Evolutionary conservation across 1,140 invertebrate genomes (phyloP).

Genomic region (Drosophila sucinea): DNA sequence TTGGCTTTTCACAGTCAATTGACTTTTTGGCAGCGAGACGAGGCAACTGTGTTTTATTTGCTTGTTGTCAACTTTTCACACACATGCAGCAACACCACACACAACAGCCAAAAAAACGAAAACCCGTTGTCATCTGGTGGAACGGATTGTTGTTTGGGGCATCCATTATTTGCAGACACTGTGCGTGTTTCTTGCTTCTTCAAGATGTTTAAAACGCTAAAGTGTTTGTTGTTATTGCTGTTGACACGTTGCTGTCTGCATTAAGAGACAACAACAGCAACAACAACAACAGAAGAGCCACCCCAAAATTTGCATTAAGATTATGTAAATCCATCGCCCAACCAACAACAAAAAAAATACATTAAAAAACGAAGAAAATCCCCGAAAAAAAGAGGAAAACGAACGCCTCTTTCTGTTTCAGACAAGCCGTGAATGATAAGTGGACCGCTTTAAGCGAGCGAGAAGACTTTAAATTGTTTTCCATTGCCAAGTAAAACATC

Average conservation of each 20-base stretch:
- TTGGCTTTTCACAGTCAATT: conserved; percentile 80
- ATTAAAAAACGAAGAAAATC: conserved; percentile 45
- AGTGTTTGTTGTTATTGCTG: conserved; percentile 51
- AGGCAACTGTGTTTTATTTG: conserved; percentile 38
- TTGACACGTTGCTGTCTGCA: conserved; percentile 54
- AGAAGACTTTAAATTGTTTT: conserved; percentile 50
- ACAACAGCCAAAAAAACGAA: not conserved
- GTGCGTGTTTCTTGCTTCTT: conserved; percentile 17
- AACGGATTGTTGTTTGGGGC: conserved; percentile 52
- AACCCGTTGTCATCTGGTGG: conserved; percentile 39
- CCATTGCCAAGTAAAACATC: conserved; percentile 52
- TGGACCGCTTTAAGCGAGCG: conserved; percentile 21
- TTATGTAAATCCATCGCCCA: conserved; percentile 69
- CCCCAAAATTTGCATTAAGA: conserved; percentile 68
- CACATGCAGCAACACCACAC: conserved; percentile 30
- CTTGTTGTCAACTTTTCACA: conserved; percentile 71
- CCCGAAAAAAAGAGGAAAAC: not conserved
- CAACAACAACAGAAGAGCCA: not conserved
- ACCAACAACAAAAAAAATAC: conserved; percentile 28
- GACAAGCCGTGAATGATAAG: not conserved
- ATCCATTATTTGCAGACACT: conserved; percentile 73
- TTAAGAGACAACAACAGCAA: not conserved
- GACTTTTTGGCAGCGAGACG: conserved; percentile 48
- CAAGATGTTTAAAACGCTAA: conserved; percentile 31
- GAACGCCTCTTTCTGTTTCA: conserved; percentile 65